Conservation (phyloP, 2,797 vertebrate genomes). For the Austrolebias charrua region DNA sequence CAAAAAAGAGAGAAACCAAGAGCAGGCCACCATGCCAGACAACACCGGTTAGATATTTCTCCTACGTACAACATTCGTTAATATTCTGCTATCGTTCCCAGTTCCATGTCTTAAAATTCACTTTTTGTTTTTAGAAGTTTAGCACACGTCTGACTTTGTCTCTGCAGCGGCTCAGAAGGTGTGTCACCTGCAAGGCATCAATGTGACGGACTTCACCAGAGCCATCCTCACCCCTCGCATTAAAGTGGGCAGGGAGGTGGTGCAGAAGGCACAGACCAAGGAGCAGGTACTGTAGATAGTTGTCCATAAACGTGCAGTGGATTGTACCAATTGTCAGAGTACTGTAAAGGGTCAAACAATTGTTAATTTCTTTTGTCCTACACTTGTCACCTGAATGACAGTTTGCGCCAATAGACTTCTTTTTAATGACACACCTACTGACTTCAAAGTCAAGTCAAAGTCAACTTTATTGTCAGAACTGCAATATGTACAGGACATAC, state of each 20-base stretch:
- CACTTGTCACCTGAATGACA: too few relatives aligned
- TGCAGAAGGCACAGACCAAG: conserved; percentile 98
- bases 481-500: too few relatives aligned
- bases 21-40: conserved; percentile 96
- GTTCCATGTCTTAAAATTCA: not conserved
- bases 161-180: conserved; percentile 93
- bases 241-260: conserved; percentile 95
- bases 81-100: not conserved
- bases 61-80: not conserved
- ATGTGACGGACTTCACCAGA: conserved; percentile 96
- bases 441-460: too few relatives aligned
- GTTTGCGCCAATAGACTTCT: too few relatives aligned
- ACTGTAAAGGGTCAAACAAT: too few relatives aligned
- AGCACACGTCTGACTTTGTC: not conserved
- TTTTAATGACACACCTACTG: too few relatives aligned
- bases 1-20: conserved; percentile 95
- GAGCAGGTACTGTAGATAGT: conserved; percentile 84
- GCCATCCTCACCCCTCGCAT: conserved; percentile 95
- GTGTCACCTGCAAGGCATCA: conserved; percentile 95
- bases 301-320: too few relatives aligned
- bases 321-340: too few relatives aligned
- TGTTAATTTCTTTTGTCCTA: too few relatives aligned
- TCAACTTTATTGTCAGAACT: too few relatives aligned
- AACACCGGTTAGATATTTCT: conserved; percentile 84
- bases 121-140: not conserved